Percentiles rank a stretch among this genome's conserved stretches.
Evolutionary conservation across 2,888 invertebrate genomes (phyloP).

Genomic region (Hanleya hanleyi): DNA sequence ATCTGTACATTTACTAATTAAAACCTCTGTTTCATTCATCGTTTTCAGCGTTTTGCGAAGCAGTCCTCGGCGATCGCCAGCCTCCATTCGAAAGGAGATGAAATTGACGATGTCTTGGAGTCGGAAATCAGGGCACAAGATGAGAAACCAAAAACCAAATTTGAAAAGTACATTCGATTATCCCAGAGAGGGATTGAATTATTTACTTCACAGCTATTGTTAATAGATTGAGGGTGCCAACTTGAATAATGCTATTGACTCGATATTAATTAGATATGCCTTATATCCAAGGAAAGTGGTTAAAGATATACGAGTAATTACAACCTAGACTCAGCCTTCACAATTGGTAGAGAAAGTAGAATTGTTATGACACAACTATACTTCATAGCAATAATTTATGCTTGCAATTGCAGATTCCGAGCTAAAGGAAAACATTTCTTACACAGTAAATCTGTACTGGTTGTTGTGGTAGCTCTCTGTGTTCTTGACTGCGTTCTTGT

Average conservation of each 20-base stretch:
- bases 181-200: too few species aligned
- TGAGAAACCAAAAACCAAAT: background rate
- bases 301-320: background rate
- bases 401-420: background rate
- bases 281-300: background rate
- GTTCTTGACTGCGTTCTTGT: background rate
- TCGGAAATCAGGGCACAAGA: background rate
- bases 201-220: too few species aligned
- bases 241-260: too few species aligned
- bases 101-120: background rate
- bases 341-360: too few species aligned
- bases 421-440: background rate
- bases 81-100: background rate
- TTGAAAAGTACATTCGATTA: background rate
- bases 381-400: too few species aligned
- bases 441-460: background rate
- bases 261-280: too few species aligned
- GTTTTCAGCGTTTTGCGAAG: background rate
- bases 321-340: background rate
- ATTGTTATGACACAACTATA: too few species aligned
- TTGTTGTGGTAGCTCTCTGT: background rate
- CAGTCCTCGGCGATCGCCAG: background rate
- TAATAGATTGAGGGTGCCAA: too few species aligned
- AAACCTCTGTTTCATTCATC: too few species aligned
- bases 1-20: too few species aligned